Evolutionary conservation across 1,140 invertebrate genomes (phyloP).

Genomic region (Helicorthomorpha holstii): DNA sequence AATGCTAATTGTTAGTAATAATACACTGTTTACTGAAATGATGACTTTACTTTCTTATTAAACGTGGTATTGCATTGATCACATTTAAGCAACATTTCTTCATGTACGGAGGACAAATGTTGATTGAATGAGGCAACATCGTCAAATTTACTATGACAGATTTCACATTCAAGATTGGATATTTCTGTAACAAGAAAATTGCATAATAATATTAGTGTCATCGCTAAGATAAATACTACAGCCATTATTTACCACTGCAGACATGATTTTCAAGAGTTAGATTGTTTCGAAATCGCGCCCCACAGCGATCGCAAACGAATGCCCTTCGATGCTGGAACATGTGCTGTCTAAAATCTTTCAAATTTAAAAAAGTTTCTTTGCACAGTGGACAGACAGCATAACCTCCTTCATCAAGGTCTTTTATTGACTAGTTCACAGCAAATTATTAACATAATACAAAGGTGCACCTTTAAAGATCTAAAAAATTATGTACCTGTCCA

Average conservation of each 20-base stretch:
- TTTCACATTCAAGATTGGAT: too few relatives aligned
- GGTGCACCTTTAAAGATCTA: neutral
- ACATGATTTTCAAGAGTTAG: constrained; percentile 20
- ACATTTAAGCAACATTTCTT: too few relatives aligned
- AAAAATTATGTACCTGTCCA: constrained; percentile 4
- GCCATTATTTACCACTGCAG: constrained; percentile 15
- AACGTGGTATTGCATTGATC: too few relatives aligned
- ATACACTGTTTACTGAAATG: too few relatives aligned
- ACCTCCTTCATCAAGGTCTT: constrained; percentile 7
- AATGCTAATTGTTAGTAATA: too few relatives aligned
- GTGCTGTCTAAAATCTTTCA: constrained; percentile 20
- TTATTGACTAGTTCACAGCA: neutral
- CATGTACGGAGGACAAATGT: too few relatives aligned
- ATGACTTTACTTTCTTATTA: too few relatives aligned
- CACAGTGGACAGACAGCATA: constrained; percentile 13
- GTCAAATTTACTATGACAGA: too few relatives aligned
- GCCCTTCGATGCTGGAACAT: constrained; percentile 25
- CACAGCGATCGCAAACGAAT: constrained; percentile 24
- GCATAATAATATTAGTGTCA: too few relatives aligned
- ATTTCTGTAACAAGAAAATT: too few relatives aligned
- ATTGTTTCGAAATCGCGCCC: constrained; percentile 20
- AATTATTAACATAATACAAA: neutral
- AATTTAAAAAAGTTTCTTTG: constrained; percentile 18
- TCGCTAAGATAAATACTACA: too few relatives aligned
- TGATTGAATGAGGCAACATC: too few relatives aligned